phyloP scores from a whole-genome alignment of 2,888 invertebrate genomes.

The Agriopis leucophaearia region DNA sequence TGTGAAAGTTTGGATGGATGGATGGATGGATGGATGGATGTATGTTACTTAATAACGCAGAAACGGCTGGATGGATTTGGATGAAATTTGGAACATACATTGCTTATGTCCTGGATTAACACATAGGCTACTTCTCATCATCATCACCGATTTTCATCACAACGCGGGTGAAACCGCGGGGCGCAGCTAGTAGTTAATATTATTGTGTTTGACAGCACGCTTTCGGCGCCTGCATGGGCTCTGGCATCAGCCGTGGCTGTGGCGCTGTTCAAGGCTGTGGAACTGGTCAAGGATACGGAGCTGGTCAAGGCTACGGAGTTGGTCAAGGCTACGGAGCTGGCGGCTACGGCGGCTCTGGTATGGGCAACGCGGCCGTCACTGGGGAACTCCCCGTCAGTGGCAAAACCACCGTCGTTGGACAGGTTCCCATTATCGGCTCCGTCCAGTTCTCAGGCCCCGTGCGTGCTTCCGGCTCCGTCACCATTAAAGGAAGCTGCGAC shows the following conservation, averaged over 20 bases:
- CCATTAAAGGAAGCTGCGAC: slow-evolving; percentile 53
- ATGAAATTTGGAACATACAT: no score
- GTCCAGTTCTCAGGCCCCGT: slow-evolving; percentile 55
- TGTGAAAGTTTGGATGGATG: no score
- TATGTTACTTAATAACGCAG: no score
- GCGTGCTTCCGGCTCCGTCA: slow-evolving; percentile 53
- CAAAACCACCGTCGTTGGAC: slow-evolving; percentile 50
- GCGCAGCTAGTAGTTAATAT: no score
- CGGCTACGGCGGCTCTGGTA: slow-evolving; percentile 47
- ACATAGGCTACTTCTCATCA: no score
- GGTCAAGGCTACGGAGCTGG: background rate
- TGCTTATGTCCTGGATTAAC: no score
- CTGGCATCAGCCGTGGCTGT: background rate
- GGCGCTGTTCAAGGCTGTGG: background rate
- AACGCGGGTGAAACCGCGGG: no score
- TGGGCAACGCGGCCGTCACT: slow-evolving; percentile 48
- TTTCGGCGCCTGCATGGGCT: slow-evolving; percentile 13
- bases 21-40: no score
- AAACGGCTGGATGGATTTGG: no score
- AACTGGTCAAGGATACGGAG: background rate
- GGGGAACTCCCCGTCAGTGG: slow-evolving; percentile 53
- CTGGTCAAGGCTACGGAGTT: background rate
- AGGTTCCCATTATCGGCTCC: slow-evolving; percentile 58
- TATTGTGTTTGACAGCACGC: slow-evolving; percentile 1
- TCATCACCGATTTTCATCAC: no score